Evolutionary conservation across 2,888 invertebrate genomes (phyloP).

Genomic region (Allacma fusca): DNA sequence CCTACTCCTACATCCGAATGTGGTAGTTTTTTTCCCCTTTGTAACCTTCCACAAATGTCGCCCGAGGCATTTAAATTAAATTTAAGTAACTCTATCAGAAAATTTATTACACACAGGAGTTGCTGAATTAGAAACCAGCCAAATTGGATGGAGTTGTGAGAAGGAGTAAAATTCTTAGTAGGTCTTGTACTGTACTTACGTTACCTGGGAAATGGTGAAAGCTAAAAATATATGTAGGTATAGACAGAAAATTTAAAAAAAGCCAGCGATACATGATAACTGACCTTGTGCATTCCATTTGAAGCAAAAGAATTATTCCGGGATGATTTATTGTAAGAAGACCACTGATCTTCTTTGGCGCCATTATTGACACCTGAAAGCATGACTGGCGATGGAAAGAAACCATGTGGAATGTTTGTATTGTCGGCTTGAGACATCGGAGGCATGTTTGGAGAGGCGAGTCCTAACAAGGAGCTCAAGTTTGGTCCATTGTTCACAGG

Average conservation of each 20-base stretch:
- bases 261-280: neutral
- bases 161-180: too few relatives aligned
- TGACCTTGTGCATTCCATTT: slow-evolving; percentile 60
- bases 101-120: too few relatives aligned
- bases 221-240: too few relatives aligned
- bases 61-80: too few relatives aligned
- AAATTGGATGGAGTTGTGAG: too few relatives aligned
- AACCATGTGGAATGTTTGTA: slow-evolving; percentile 57
- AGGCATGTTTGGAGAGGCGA: slow-evolving; percentile 51
- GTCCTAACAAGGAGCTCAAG: slow-evolving; percentile 58
- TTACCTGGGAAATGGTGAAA: too few relatives aligned
- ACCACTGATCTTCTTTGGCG: slow-evolving; percentile 58
- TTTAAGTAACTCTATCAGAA: too few relatives aligned
- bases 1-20: too few relatives aligned
- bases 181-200: too few relatives aligned
- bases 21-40: too few relatives aligned
- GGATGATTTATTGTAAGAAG: slow-evolving; percentile 51
- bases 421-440: slow-evolving; percentile 56
- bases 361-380: slow-evolving; percentile 54
- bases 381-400: slow-evolving; percentile 54
- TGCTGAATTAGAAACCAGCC: too few relatives aligned
- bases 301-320: slow-evolving; percentile 51
- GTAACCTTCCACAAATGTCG: too few relatives aligned
- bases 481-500: slow-evolving; percentile 58
- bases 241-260: neutral